phyloP scores from a whole-genome alignment of 2,797 vertebrate genomes.

The Bryconaethiops microstoma region DNA sequence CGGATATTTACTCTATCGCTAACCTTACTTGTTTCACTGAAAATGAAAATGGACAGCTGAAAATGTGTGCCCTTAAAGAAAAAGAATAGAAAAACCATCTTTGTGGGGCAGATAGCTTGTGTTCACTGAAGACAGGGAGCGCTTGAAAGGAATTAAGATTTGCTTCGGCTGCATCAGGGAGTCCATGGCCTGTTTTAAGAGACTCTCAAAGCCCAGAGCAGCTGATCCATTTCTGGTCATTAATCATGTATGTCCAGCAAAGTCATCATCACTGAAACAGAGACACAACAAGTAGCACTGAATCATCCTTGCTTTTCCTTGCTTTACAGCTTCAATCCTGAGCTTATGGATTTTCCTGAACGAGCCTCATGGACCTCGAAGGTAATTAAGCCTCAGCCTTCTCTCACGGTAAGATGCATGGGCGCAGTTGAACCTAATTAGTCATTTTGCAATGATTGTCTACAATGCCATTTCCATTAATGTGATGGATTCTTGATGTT shows the following conservation, averaged over 20 bases:
- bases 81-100: not conserved
- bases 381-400: slow-evolving; percentile 40
- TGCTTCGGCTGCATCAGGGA: slow-evolving; percentile 17
- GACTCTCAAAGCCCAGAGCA: slow-evolving; percentile 22
- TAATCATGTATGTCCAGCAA: slow-evolving; percentile 32
- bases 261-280: slow-evolving; percentile 3
- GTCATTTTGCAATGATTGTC: slow-evolving; percentile 7
- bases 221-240: slow-evolving; percentile 20
- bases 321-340: not conserved
- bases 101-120: not conserved
- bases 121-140: not conserved
- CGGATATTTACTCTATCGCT: no score
- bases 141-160: slow-evolving; percentile 18
- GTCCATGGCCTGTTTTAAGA: slow-evolving; percentile 25
- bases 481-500: slow-evolving; percentile 14
- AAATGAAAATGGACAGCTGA: not conserved
- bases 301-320: not conserved
- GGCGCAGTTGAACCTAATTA: slow-evolving; percentile 28
- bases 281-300: slow-evolving; percentile 12
- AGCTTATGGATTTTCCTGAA: slow-evolving; percentile 15
- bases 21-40: not conserved
- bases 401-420: slow-evolving; percentile 16
- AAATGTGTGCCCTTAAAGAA: not conserved
- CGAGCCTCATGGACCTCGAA: slow-evolving; percentile 14
- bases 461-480: slow-evolving; percentile 14